These are phyloP conservation scores for Chroicocephalus ridibundus DNA, from an alignment of 2,113 vertebrate genomes.

Conservation along the genomic window DNA sequence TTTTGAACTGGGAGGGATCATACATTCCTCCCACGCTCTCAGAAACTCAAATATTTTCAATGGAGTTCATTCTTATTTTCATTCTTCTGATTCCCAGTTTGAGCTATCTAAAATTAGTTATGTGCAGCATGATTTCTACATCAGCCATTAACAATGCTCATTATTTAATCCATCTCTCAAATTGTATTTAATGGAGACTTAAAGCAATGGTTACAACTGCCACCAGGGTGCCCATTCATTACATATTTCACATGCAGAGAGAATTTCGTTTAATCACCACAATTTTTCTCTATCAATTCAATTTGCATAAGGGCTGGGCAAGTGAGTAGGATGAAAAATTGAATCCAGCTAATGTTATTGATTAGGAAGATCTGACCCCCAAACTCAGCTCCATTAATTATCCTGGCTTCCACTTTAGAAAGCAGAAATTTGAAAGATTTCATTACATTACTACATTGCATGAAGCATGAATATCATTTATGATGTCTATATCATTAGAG, in stretches of 20 bases:
- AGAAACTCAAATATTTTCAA: neutral
- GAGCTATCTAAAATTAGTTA: conserved; percentile 37
- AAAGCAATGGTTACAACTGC: conserved; percentile 42
- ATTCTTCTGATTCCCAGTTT: conserved; percentile 1
- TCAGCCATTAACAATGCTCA: conserved; percentile 48
- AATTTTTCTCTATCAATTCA: conserved; percentile 53
- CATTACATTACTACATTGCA: neutral
- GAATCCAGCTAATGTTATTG: conserved; percentile 52
- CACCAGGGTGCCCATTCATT: conserved; percentile 55
- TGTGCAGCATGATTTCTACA: conserved; percentile 43
- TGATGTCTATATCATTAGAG: neutral
- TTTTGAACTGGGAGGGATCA: neutral
- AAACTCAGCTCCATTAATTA: conserved; percentile 58
- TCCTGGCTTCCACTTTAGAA: neutral
- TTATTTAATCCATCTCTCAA: conserved; percentile 61
- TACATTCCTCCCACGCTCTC: neutral
- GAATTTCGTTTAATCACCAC: conserved; percentile 60
- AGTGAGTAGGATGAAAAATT: conserved; percentile 56
- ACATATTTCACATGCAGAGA: conserved; percentile 40
- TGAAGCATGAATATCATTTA: neutral
- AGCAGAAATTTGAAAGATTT: conserved; percentile 21
- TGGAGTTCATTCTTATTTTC: neutral
- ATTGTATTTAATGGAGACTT: conserved; percentile 60
- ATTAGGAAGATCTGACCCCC: conserved; percentile 47
- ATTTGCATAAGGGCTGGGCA: conserved; percentile 35